Percentiles rank a stretch among this genome's conserved stretches.
Conservation (phyloP, 2,888 invertebrate species). For the Stomorhina lunata region DNA sequence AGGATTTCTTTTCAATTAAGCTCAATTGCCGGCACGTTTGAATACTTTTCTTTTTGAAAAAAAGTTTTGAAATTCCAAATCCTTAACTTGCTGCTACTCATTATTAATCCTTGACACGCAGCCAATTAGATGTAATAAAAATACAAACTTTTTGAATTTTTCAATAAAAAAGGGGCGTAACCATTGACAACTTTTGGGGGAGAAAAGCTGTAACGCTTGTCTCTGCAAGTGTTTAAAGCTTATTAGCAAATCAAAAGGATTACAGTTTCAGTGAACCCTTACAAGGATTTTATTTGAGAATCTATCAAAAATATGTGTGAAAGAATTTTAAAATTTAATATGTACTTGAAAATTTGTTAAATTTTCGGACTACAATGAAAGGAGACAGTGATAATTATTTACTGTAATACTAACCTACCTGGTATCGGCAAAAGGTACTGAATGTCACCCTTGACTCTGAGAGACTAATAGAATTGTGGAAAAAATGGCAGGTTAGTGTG, state of each 20-base stretch:
- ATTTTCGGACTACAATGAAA: too few species aligned
- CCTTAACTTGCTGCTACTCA: not conserved
- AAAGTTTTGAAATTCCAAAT: conserved; percentile 15
- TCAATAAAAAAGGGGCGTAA: not conserved
- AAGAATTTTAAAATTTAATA: conserved; percentile 1
- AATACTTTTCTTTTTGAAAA: not conserved
- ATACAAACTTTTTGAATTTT: conserved; percentile 4
- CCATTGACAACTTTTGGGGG: conserved; percentile 4
- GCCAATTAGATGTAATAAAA: conserved; percentile 66
- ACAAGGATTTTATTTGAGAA: not conserved
- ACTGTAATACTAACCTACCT: too few species aligned
- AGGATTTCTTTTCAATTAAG: not conserved
- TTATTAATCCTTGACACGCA: conserved; percentile 65
- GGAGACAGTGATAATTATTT: too few species aligned
- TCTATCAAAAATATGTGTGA: not conserved
- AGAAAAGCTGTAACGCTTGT: not conserved
- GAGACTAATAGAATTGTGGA: too few species aligned
- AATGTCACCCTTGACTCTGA: too few species aligned
- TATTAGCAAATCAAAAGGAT: conserved; percentile 43
- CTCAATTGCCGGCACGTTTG: conserved; percentile 43
- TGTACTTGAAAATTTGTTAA: too few species aligned
- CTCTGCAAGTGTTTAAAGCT: conserved; percentile 37
- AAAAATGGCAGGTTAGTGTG: too few species aligned
- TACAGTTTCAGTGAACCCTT: conserved; percentile 12
- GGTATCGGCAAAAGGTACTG: too few species aligned